Conservation (phyloP, 2,888 invertebrate genomes). For the Halocaridina rubra region DNA sequence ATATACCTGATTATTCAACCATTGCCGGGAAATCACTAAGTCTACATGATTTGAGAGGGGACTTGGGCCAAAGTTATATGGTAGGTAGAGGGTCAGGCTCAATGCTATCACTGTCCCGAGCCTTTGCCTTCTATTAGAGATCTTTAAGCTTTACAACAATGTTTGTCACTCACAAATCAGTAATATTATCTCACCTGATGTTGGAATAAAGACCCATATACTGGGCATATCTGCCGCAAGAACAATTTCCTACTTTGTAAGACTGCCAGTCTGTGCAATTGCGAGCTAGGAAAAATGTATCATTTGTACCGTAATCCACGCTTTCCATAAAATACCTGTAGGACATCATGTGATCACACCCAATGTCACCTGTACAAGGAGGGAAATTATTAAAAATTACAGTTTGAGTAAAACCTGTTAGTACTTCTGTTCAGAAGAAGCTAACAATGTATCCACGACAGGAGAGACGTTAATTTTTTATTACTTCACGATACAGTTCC, state of each 20-base stretch:
- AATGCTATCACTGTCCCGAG: no score
- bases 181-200: slow-evolving; percentile 15
- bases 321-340: slow-evolving; percentile 53
- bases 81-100: no score
- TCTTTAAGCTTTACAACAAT: no score
- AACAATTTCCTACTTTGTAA: slow-evolving; percentile 14
- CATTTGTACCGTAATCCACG: slow-evolving; percentile 24
- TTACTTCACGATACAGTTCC: neutral
- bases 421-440: neutral
- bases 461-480: neutral
- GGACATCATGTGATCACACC: slow-evolving; percentile 52
- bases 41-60: no score
- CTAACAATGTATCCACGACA: no score
- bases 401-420: neutral
- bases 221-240: slow-evolving; percentile 49
- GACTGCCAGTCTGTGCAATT: slow-evolving; percentile 25
- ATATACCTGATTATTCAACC: no score
- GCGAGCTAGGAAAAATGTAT: slow-evolving; percentile 40
- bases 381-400: neutral
- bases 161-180: no score
- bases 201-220: slow-evolving; percentile 56
- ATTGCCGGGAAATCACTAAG: no score
- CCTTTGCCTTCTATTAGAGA: no score
- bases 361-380: slow-evolving; percentile 51
- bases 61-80: no score